Conservation (phyloP, 2,113 vertebrate genomes). For the Noctilio leporinus region DNA sequence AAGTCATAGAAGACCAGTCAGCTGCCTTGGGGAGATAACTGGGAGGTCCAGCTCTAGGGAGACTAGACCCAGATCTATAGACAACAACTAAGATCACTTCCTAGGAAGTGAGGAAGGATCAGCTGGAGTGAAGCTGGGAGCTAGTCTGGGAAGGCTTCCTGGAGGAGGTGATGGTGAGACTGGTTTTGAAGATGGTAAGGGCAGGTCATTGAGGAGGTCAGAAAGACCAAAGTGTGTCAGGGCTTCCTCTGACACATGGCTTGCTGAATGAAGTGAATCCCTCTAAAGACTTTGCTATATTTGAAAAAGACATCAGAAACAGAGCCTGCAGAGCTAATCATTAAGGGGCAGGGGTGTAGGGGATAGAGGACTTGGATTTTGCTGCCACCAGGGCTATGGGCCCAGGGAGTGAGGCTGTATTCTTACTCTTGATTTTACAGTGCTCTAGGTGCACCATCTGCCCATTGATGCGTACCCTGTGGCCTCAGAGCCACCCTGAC, state of each 20-base stretch:
- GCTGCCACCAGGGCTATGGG: background rate
- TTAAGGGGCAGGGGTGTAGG: no score
- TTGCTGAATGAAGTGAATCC: background rate
- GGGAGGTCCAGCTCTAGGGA: background rate
- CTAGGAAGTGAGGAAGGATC: background rate
- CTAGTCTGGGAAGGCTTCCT: background rate
- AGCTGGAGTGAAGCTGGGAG: background rate
- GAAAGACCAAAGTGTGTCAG: background rate
- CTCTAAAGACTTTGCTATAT: background rate
- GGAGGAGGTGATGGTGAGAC: background rate
- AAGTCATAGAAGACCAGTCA: background rate
- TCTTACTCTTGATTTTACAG: background rate
- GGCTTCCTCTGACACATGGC: background rate
- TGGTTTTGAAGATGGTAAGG: background rate
- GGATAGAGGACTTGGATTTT: accelerated
- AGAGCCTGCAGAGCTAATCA: background rate
- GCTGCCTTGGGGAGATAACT: background rate
- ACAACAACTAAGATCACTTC: background rate
- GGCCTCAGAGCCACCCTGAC: background rate
- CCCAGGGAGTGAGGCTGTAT: background rate
- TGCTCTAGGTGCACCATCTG: background rate
- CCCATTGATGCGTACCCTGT: background rate
- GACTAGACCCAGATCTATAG: background rate
- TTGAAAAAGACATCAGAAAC: background rate
- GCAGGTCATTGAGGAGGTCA: background rate